Conservation (phyloP, 2,888 invertebrate species). For the Sepiola atlantica region DNA sequence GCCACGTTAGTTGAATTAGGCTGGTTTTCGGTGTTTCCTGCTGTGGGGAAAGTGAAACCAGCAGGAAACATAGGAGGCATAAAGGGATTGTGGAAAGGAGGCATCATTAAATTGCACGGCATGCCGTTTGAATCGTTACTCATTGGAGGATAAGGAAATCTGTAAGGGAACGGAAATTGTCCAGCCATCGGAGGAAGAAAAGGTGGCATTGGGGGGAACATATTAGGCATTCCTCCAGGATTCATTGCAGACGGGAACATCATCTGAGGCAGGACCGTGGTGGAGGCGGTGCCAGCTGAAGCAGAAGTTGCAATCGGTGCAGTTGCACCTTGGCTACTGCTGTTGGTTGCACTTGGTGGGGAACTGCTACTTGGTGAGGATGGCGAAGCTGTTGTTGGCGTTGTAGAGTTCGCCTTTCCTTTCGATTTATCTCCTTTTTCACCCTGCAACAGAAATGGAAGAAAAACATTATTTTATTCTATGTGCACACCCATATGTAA, state of each 20-base stretch:
- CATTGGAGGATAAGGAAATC: conserved; percentile 24
- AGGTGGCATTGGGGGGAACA: conserved; percentile 23
- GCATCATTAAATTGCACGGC: conserved; percentile 37
- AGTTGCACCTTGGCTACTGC: conserved; percentile 16
- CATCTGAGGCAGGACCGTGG: conserved; percentile 9
- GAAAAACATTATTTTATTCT: not conserved
- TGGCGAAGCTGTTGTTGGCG: not conserved
- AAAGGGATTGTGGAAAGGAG: conserved; percentile 54
- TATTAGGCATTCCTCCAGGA: not conserved
- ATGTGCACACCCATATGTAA: too few relatives aligned
- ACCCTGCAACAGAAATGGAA: not conserved
- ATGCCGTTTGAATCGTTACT: conserved; percentile 8
- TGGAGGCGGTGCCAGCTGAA: not conserved
- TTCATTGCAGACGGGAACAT: conserved; percentile 40
- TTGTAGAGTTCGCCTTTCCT: not conserved
- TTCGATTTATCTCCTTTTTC: conserved; percentile 37
- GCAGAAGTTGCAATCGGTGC: not conserved
- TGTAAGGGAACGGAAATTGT: conserved; percentile 49
- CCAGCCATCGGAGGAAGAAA: conserved; percentile 50
- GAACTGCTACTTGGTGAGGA: not conserved
- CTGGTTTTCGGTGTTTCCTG: conserved; percentile 35
- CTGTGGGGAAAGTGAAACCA: conserved; percentile 2
- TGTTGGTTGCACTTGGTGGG: not conserved
- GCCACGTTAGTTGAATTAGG: conserved; percentile 53
- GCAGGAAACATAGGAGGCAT: conserved; percentile 54